Base-by-base conservation (phyloP, 2,113 vertebrate species). In the Variabilichromis moorii region DNA sequence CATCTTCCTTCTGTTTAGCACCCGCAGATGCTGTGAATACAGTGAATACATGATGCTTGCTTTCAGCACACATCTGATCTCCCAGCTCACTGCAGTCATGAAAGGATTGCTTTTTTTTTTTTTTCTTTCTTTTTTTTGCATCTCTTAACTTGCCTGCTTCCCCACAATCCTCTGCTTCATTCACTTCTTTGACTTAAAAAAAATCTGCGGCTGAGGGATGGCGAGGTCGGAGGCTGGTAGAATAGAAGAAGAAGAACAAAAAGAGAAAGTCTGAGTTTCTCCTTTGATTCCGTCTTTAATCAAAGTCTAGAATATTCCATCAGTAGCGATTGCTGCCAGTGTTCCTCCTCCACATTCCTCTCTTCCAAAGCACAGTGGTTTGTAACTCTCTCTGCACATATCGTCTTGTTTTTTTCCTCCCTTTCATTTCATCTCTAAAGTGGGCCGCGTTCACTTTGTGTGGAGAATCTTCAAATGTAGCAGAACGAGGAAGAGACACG, bases 271-370 rank as follows among this genome's bases (percentile, higher is more conserved):
- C 16, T 12, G 31, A 47, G 37, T 9, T 83, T 47, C 37, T 47
- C 66, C 87, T 90, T 66, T 90, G 86, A 84, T 92, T 50, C 68
- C 4, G 14, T 68, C 33, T 90, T 90, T 93, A 92, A 94, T 95
- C 92, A 91, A 89, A 91, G 83, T 81, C 21, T 8, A 54, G 83
- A 91, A 85, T 91, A 91, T 94, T 93, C 82, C 63, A 81, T 94
- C 88, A 84, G 59, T 71, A 45, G 76, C 17, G 53, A 45, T 26
- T 12, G 76, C 82, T 92, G 90, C 90, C 89, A 90, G 76, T 37
- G 5, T 68, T 87, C 84, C 91, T 90, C 89, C 93, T 85, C 88
- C 90, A 81, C 89, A 59, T 86, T 89, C 59, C 57, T 83, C 76
- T 87, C 42, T 37, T 79, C 66, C 66, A 90, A 86, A 91, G 86